Evolutionary conservation across 35 echinoderm and acorn worm genomes (phyloP).

Genomic region (Eucidaris tribuloides): DNA sequence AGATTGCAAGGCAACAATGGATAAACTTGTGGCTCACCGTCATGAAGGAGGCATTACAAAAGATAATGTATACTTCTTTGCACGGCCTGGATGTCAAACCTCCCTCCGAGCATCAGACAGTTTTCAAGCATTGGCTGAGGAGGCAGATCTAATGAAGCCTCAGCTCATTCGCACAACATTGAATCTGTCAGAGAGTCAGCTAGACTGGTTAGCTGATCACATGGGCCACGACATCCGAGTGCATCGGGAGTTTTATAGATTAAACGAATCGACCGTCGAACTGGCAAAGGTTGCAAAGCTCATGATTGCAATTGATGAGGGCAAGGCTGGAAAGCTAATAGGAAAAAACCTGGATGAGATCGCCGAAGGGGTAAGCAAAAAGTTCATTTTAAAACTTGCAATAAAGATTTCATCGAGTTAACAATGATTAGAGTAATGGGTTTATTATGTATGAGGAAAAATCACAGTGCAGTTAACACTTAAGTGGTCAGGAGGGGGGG

Average conservation of each 20-base stretch:
- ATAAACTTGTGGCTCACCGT: neutral
- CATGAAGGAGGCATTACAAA: neutral
- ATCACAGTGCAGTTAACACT: too few relatives aligned
- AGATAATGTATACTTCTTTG: constrained; percentile 56
- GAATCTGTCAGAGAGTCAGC: constrained; percentile 24
- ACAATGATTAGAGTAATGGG: too few relatives aligned
- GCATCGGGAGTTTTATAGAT: constrained; percentile 52
- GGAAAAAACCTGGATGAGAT: constrained; percentile 3
- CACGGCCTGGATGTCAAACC: neutral
- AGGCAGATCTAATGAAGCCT: constrained; percentile 24
- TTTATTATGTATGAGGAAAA: too few relatives aligned
- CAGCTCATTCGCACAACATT: constrained; percentile 24
- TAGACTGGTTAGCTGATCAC: constrained; percentile 47
- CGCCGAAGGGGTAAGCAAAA: too few relatives aligned
- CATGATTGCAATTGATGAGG: constrained; percentile 26
- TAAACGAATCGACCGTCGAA: constrained; percentile 33
- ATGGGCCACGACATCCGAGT: constrained; percentile 46
- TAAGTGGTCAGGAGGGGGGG: too few relatives aligned
- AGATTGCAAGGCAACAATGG: constrained; percentile 12
- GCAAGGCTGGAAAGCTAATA: constrained; percentile 10
- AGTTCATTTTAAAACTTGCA: too few relatives aligned
- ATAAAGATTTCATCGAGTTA: too few relatives aligned
- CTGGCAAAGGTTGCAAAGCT: constrained; percentile 63
- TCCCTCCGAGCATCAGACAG: constrained; percentile 13
- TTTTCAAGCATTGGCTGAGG: neutral